These are phyloP conservation scores for Dicrurus megarhynchus DNA, from an alignment of 2,113 vertebrate species.

Conservation along the genomic window DNA sequence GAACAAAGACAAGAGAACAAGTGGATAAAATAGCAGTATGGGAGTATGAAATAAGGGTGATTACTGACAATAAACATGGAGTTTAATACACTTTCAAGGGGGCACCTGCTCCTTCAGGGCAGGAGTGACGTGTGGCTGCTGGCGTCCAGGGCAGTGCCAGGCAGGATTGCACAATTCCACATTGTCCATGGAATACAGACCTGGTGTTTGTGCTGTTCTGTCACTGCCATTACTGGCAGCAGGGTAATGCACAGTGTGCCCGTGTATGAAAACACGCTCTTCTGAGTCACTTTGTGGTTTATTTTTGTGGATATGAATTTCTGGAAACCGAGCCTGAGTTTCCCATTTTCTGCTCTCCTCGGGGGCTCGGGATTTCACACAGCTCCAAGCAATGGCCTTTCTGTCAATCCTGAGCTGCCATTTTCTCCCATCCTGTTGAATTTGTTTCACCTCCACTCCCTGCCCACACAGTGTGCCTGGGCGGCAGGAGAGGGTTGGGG, in stretches of 20 bases:
- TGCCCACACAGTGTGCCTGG: neutral
- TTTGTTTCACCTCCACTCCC: neutral
- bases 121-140: neutral
- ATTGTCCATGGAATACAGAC: neutral
- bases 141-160: neutral
- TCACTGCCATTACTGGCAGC: constrained; percentile 5
- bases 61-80: neutral
- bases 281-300: constrained; percentile 15
- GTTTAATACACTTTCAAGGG: neutral
- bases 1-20: neutral
- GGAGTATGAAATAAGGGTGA: neutral
- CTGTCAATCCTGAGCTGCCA: neutral
- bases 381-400: neutral
- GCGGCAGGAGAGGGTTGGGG: neutral
- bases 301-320: neutral
- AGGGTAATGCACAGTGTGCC: neutral
- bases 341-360: neutral
- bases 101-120: neutral
- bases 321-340: neutral
- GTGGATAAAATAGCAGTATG: neutral
- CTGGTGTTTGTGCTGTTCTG: neutral
- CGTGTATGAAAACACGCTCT: neutral
- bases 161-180: neutral
- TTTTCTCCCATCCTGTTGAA: neutral
- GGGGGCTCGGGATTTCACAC: neutral